Evolutionary conservation across 2,888 invertebrate genomes (phyloP), one percentile per base, ranked within the genome.

Genomic region (Scaeva pyrastri): DNA sequence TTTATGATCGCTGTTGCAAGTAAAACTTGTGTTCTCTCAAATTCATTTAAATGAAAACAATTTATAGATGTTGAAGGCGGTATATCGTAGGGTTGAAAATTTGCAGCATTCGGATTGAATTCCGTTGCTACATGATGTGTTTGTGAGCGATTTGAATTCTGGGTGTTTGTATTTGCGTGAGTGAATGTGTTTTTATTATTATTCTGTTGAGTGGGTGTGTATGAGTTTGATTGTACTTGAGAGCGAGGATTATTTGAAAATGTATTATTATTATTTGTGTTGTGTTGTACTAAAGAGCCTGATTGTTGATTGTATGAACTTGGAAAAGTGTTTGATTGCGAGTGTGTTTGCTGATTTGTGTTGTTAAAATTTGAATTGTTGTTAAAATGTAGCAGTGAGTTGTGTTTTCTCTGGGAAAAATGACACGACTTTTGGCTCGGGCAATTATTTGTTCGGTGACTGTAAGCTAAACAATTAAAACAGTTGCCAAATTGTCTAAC

Each of bases 221-320:
- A 8, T 55, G 55, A 26, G 55, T 26, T 55, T 14, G 26, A 14
- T 55, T 23, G 55, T n/a, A 14, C 4, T 48, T 48, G 48, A n/a
- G n/a, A n/a, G n/a, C n/a, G n/a, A n/a, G n/a, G n/a, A n/a, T n/a
- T n/a, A n/a, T n/a, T n/a, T n/a, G n/a, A n/a, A 48, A 7, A 48
- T 48, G 48, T 16, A 10, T 16, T 4, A 19, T n/a, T 16, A 16
- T 16, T 48, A 48, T 48, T 48, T 48, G 48, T 16, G 21, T 50
- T 50, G 2, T 50, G 50, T 3, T 21, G 8, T 21, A 8, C 55
- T 56, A 31, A n/a, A 31, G 31, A 14, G 21, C 14, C 0, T 56
- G 55, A n/a, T 56, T 56, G 55, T 26, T 56, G 55, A 55, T 55
- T 55, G 55, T 55, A 26, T 55, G 55, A 12, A 5, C 26, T 55